Evolutionary conservation across 2,113 vertebrate genomes (phyloP), one percentile per base, ranked within the genome.

Genomic region (Corythornis madagascariensis): DNA sequence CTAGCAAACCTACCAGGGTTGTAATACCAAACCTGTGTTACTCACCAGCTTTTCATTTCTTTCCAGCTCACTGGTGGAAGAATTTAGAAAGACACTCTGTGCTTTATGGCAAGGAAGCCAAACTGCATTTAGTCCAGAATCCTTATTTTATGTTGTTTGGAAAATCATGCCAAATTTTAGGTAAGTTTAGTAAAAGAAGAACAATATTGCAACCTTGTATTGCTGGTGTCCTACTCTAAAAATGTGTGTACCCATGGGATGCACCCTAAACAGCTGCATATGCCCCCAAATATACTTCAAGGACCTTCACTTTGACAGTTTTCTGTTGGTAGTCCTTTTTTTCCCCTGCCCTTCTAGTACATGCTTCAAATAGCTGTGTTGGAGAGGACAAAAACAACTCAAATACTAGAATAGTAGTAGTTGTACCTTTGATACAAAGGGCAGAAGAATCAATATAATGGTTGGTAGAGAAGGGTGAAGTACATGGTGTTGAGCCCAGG

Each of bases 111-210:
- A 99, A 96, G 99, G 99, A 70, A 99, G 96, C 96, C 99, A 99
- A 97, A 98, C 98, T 5, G 99, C 99, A 24, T 99, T 99, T 97
- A 99, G 99, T 94, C 99, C 99, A 21, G 99, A 99, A 88, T 99
- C 99, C 60, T 96, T 99, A 64, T 99, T 99, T 96, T 99, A 99
- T 4, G 98, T 99, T 71, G 98, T 99, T 96, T 99, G 99, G 99
- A 99, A 99, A 98, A 99, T 99, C 96, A 99, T 99, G 99, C 99
- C 99, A 77, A 99, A 99, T 97, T 99, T 99, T 97, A 99, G 99
- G 99, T 99, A 98, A 92, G 96, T 95, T 78, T 76, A 56, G 52
- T 38, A 13, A 42, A 67, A 57, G 66, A 73, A 48, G 24, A 26
- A 22, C 7, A 16, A 2, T n/a, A 24, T 53, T 83, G 45, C 67